Conservation (phyloP, 2,797 vertebrate species). For the Muscicapa comitata region DNA sequence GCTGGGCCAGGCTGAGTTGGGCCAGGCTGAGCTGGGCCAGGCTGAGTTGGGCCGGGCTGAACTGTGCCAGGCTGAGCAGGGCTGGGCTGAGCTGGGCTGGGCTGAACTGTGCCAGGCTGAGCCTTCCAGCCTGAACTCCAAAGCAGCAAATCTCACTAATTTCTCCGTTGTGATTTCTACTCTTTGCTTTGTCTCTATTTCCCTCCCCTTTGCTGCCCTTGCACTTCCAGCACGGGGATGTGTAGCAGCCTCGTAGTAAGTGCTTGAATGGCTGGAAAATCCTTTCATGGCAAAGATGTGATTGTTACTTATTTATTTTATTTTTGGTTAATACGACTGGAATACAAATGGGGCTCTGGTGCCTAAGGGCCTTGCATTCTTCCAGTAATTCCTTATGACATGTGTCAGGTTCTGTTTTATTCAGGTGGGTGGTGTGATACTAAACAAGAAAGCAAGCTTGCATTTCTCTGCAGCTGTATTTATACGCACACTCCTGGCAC, state of each 20-base stretch:
- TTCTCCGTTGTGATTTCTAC: background rate
- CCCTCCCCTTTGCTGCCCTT: slow-evolving; percentile 15
- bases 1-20: background rate
- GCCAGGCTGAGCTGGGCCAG: background rate
- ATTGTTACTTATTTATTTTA: slow-evolving; percentile 53
- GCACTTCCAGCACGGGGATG: background rate
- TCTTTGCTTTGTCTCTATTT: background rate
- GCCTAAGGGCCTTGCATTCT: slow-evolving; percentile 46
- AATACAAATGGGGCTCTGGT: slow-evolving; percentile 37
- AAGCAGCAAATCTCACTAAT: background rate
- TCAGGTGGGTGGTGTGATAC: slow-evolving; percentile 61
- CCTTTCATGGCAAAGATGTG: slow-evolving; percentile 27
- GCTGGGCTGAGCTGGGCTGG: background rate
- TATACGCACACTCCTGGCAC: background rate
- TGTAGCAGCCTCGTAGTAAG: background rate
- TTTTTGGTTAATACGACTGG: slow-evolving; percentile 29
- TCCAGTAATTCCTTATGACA: slow-evolving; percentile 62
- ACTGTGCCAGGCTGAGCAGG: background rate
- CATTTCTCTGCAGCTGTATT: slow-evolving; percentile 16
- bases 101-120: background rate
- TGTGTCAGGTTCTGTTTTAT: slow-evolving; percentile 64
- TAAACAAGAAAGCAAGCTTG: slow-evolving; percentile 53
- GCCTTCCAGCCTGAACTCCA: background rate
- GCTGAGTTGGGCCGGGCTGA: background rate
- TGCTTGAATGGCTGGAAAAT: slow-evolving; percentile 14